phyloP scores from a whole-genome alignment of 2,888 invertebrate species.

The Luffia ferchaultella region DNA sequence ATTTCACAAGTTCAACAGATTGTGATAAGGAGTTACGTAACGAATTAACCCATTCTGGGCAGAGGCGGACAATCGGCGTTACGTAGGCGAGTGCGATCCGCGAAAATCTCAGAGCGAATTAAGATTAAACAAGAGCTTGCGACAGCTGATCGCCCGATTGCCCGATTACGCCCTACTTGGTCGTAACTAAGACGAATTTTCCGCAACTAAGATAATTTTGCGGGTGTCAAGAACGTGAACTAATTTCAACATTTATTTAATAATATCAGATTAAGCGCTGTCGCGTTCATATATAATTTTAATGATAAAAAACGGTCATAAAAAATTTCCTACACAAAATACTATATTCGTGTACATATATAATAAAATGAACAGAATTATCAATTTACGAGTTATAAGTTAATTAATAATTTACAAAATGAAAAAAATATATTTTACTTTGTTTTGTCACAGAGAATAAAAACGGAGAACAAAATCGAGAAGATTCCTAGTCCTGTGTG shows the following conservation, averaged over 20 bases:
- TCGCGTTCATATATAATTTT: too few species aligned
- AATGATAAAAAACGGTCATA: too few species aligned
- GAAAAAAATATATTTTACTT: too few species aligned
- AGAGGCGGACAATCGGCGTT: slow-evolving; percentile 8
- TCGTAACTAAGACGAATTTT: slow-evolving; percentile 21
- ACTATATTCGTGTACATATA: too few species aligned
- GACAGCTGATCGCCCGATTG: slow-evolving; percentile 11
- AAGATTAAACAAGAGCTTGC: slow-evolving; percentile 22
- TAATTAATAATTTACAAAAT: too few species aligned
- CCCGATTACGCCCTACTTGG: not conserved
- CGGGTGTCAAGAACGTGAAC: not conserved
- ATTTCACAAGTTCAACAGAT: not conserved
- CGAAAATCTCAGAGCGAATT: slow-evolving; percentile 22
- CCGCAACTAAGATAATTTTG: slow-evolving; percentile 10
- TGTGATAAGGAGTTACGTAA: not conserved
- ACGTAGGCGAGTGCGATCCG: slow-evolving; percentile 10
- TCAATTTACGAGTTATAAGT: too few species aligned
- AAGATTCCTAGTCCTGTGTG: too few species aligned
- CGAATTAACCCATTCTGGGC: not conserved
- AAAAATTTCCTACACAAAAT: too few species aligned
- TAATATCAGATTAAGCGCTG: not conserved
- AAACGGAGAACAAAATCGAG: too few species aligned
- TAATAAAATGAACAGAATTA: too few species aligned
- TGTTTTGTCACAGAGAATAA: too few species aligned
- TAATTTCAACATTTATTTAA: not conserved